Conservation (phyloP, 2,797 vertebrate species). For the Chaenodraco wilsoni region DNA sequence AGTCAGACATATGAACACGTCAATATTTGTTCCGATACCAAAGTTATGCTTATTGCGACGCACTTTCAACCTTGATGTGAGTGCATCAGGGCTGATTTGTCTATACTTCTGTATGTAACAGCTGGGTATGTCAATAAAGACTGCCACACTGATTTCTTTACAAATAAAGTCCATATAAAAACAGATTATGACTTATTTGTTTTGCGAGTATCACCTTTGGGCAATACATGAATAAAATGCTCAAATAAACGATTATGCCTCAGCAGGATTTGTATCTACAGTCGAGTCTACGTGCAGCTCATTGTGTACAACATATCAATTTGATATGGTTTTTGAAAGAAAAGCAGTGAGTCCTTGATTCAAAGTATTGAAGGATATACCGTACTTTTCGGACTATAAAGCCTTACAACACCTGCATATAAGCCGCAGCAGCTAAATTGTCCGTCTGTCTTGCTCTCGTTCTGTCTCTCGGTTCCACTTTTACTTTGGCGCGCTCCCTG, state of each 20-base stretch:
- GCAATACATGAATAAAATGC: slow-evolving; percentile 28
- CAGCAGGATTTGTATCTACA: slow-evolving; percentile 10
- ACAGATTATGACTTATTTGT: slow-evolving; percentile 24
- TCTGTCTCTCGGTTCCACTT: too few species aligned
- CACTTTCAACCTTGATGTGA: slow-evolving; percentile 54
- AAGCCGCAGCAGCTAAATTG: too few species aligned
- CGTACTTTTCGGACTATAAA: too few species aligned
- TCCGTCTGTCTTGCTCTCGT: too few species aligned
- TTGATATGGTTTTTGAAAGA: slow-evolving; percentile 24
- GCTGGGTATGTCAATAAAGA: slow-evolving; percentile 33
- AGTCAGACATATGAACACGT: slow-evolving; percentile 62
- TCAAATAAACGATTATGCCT: slow-evolving; percentile 13
- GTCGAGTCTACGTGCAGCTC: slow-evolving; percentile 7
- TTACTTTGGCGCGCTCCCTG: too few species aligned
- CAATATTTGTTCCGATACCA: slow-evolving; percentile 69
- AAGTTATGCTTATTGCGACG: slow-evolving; percentile 59
- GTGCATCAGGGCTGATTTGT: slow-evolving; percentile 46
- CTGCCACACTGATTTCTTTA: slow-evolving; percentile 35
- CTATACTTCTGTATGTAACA: slow-evolving; percentile 26
- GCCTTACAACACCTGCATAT: too few species aligned
- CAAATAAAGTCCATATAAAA: slow-evolving; percentile 25
- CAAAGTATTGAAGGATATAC: background rate
- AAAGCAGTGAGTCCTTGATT: background rate
- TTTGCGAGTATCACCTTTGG: slow-evolving; percentile 10
- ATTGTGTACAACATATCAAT: slow-evolving; percentile 22